A percentile compares a stretch with the other conserved stretches of the same genome.
These are phyloP conservation scores for Nyleta sp. DNA, from an alignment of 2,888 invertebrate genomes.

Conservation along the genomic window DNA sequence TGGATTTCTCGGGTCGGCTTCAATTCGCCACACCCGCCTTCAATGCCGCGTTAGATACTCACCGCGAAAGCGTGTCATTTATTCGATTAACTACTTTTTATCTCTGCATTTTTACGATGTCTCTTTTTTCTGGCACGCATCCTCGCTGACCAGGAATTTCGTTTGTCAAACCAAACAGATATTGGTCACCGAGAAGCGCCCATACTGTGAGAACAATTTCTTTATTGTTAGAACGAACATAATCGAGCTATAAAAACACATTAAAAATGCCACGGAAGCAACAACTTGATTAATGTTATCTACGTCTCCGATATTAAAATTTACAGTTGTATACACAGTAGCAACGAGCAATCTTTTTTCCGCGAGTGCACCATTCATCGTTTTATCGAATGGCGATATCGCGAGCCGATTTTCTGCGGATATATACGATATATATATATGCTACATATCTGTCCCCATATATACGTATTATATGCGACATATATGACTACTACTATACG, in stretches of 20 bases:
- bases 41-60: slow-evolving; percentile 65
- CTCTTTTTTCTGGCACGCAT: slow-evolving; percentile 17
- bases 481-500: too few species aligned
- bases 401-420: slow-evolving; percentile 39
- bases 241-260: too few species aligned
- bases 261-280: slow-evolving; percentile 20
- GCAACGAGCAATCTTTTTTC: slow-evolving; percentile 8
- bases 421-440: slow-evolving; percentile 15
- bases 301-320: slow-evolving; percentile 21
- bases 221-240: too few species aligned
- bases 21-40: slow-evolving; percentile 67
- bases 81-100: slow-evolving; percentile 68
- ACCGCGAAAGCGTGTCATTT: slow-evolving; percentile 70
- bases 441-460: too few species aligned
- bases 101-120: slow-evolving; percentile 52
- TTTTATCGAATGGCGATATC: slow-evolving; percentile 37
- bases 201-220: too few species aligned
- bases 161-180: slow-evolving; percentile 49
- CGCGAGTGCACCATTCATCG: slow-evolving; percentile 22
- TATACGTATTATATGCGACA: too few species aligned
- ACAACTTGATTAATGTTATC: slow-evolving; percentile 45
- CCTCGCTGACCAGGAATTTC: slow-evolving; percentile 45
- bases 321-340: slow-evolving; percentile 39
- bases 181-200: too few species aligned
- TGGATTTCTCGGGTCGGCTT: slow-evolving; percentile 52